Evolutionary conservation across 2,888 invertebrate species (phyloP), one percentile per base, ranked within the genome.

Genomic region (Theretra japonica): DNA sequence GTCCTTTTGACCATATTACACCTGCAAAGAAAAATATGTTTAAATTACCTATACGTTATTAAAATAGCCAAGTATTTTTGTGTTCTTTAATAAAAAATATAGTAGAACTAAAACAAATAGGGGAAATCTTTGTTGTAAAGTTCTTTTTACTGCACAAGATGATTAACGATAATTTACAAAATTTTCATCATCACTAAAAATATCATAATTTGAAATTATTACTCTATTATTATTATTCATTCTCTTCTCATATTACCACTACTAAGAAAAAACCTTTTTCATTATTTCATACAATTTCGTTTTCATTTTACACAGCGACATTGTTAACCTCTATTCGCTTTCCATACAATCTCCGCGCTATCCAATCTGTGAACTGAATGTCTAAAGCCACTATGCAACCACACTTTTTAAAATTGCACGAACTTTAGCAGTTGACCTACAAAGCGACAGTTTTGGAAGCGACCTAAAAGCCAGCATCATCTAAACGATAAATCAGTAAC

Each of bases 1-100:
- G 88, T 0, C 76, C 71, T 50, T 76, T 79, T 2, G 81, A 69
- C 90, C 95, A 95, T 75, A 96, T 80, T 0, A 96, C 96, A 73
- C 96, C 96, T 96, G 80, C 17, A 86, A 85, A 53, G 21, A 30
- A 59, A 15, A 23, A n/a, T 17, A 53, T n/a, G n/a, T 6, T 11
- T 15, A 41, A 41, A 41, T n/a, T 53, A 17, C 19, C 11, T 3
- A 17, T 19, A 50, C 15, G 19, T 53, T 5, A n/a, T 5, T 6
- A 5, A 2, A 53, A 50, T 50, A 50, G 19, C 17, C 19, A 19
- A 19, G 19, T 50, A 19, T 4, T 19, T 19, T 50, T 50, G 19
- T 50, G 19, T 5, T 19, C 4, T 5, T 50, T 48, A 28, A 28
- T 28, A 2, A 28, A 28, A 28, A 28, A 5, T 28, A 28, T 2